phyloP scores from a whole-genome alignment of 2,888 invertebrate genomes.

The Linhomoeus sp. region DNA sequence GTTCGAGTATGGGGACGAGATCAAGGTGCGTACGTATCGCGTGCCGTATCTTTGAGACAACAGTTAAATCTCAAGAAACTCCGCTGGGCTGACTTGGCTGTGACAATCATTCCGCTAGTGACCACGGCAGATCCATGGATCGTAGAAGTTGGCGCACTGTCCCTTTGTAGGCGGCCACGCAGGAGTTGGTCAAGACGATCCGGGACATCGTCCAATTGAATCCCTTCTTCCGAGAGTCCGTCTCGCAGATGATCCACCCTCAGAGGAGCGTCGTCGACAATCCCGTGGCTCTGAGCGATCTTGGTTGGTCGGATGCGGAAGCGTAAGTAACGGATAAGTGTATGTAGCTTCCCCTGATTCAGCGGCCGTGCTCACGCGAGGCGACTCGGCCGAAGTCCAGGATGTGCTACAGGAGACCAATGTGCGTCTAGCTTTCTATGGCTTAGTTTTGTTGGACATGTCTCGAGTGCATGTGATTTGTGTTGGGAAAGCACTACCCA shows the following conservation, averaged over 20 bases:
- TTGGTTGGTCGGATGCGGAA: slow-evolving; percentile 43
- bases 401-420: slow-evolving; percentile 51
- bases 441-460: no score
- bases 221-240: slow-evolving; percentile 73
- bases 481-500: no score
- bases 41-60: neutral
- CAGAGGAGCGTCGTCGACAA: slow-evolving; percentile 92
- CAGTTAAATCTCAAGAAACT: no score
- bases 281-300: slow-evolving; percentile 85
- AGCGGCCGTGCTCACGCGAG: slow-evolving; percentile 64
- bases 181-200: slow-evolving; percentile 89
- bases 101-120: no score
- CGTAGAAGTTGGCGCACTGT: neutral
- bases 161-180: slow-evolving; percentile 53
- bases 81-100: no score
- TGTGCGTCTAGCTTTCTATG: slow-evolving; percentile 39
- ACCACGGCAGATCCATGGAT: no score
- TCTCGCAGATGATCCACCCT: slow-evolving; percentile 92
- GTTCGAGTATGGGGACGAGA: slow-evolving; percentile 74
- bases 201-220: slow-evolving; percentile 87
- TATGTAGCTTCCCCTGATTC: no score
- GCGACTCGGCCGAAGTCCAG: slow-evolving; percentile 65
- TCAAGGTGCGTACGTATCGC: slow-evolving; percentile 42
- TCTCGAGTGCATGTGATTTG: no score
- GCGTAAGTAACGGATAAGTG: no score